These are phyloP conservation scores for Poecilobothrus nobilitatus DNA, from an alignment of 2,888 invertebrate species.

Conservation along the genomic window DNA sequence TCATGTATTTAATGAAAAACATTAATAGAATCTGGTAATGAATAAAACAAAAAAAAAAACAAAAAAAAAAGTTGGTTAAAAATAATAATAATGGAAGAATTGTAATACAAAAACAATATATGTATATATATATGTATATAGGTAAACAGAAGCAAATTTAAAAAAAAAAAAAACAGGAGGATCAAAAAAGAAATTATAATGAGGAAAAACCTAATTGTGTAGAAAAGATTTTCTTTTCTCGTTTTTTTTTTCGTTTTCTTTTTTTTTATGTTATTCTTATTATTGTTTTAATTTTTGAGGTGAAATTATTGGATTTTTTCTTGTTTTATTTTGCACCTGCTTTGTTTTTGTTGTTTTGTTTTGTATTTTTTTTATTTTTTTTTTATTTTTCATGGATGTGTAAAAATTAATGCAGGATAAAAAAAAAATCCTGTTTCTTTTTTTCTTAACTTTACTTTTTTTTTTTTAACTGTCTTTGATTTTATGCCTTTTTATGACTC, in stretches of 20 bases:
- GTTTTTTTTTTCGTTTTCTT: neutral
- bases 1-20: conserved; percentile 1
- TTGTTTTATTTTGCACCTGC: too few species aligned
- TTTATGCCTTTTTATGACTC: neutral
- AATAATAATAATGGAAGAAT: too few species aligned
- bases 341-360: neutral
- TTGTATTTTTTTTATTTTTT: neutral
- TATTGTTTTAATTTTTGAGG: too few species aligned
- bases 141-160: too few species aligned
- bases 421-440: too few species aligned
- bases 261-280: too few species aligned
- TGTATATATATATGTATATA: too few species aligned
- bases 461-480: conserved; percentile 6
- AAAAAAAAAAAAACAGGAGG: too few species aligned
- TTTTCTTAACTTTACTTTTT: neutral
- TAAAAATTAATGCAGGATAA: too few species aligned
- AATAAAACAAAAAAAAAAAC: neutral
- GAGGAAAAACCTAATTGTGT: neutral
- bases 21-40: conserved; percentile 6
- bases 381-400: too few species aligned
- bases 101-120: neutral
- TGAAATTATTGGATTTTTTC: too few species aligned
- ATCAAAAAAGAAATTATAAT: neutral
- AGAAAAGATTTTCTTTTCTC: neutral
- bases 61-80: neutral